Evolutionary conservation across 2,888 invertebrate species (phyloP).

Genomic region (Rhimphoctona megacephalus): DNA sequence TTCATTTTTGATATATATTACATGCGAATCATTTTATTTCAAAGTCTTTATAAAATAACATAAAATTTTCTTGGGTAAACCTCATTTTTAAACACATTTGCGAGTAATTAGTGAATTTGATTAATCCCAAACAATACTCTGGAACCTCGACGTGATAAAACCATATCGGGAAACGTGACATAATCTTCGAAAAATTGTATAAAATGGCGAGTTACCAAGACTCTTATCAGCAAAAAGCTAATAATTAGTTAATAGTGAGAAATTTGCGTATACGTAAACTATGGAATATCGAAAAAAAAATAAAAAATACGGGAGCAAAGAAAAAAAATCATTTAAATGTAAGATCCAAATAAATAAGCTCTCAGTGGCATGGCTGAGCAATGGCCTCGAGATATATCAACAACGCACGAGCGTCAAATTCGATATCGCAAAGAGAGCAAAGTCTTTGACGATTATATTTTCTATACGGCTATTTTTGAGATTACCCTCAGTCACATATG

Average conservation of each 20-base stretch:
- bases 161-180: background rate
- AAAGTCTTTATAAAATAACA: too few species aligned
- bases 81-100: background rate
- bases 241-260: constrained; percentile 1
- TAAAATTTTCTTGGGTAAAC: too few species aligned
- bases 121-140: background rate
- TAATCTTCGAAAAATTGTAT: background rate
- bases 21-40: too few species aligned
- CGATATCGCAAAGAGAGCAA: constrained; percentile 49
- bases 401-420: constrained; percentile 28
- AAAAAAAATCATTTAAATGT: constrained; percentile 21
- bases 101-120: background rate
- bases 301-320: background rate
- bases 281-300: background rate
- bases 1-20: background rate
- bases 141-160: background rate
- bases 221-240: constrained; percentile 6
- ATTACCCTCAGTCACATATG: constrained; percentile 2
- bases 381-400: constrained; percentile 27
- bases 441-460: constrained; percentile 50
- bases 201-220: background rate
- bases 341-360: constrained; percentile 29
- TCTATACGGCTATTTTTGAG: constrained; percentile 4
- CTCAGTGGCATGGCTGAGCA: constrained; percentile 19
- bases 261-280: background rate